Base-by-base conservation (phyloP, 1,140 invertebrate genomes). In the Pseudomyrmex pallidus region DNA sequence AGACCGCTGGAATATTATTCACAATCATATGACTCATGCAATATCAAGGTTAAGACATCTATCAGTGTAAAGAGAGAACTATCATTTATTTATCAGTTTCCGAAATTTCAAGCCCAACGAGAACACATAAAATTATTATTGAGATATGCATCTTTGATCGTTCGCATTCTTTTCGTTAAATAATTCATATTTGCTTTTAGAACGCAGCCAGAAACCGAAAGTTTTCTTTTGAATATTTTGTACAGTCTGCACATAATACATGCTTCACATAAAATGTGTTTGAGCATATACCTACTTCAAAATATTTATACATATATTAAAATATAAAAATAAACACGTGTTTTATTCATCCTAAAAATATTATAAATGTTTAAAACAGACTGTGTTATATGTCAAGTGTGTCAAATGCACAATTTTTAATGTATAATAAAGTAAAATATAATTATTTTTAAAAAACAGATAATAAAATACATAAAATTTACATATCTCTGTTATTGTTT, bases 1-100 rank as follows among this genome's bases (percentile, higher is more conserved):
- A 25, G 44, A 20, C 63, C 17, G 35, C 35, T 48, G 54, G 12
- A 61, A 72, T 80, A 80, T 80, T 50, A 70, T 70, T 72, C 66
- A 76, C 61, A n/a, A 20, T 2, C 9, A 68, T 48, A 20, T 68
- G 52, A 78, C 64, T 78, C n/a, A 54, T 52, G 13, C 2, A 52
- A 2, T 25, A 63, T 64, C 61, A 61, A 80, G 54, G 66, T 13
- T 70, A 59, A 59, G n/a, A 80, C 46, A 70, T 46, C 10, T 50
- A 2, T 13, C 52, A n/a, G 17, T 59, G 8, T 61, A 59, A 59
- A 61, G 44, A 59, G 22, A 25, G 22, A 25, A 25, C 22, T 25
- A 50, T 15, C n/a, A 44, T 12, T 13, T 13, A 54, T 68, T 59
- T 13, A 17, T 48, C 22, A 25, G 12, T 70, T 78, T 59, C 20